phyloP scores from a whole-genome alignment of 35 echinoderm and acorn worm species.

The Chiridota heheva region DNA sequence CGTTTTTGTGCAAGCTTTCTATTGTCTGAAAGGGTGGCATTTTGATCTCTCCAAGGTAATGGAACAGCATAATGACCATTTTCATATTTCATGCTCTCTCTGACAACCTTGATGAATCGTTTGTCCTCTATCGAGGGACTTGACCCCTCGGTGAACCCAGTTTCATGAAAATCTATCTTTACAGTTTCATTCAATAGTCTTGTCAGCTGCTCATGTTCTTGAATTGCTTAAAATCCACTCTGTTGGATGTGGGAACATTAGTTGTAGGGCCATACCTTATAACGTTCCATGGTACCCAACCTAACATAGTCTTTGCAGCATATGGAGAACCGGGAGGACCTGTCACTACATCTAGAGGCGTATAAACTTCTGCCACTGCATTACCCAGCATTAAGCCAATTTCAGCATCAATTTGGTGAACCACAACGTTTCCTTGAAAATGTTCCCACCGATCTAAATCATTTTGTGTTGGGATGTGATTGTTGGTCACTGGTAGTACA shows the following conservation, averaged over 20 bases:
- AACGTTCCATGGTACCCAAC: slow-evolving; percentile 34
- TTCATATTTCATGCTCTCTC: neutral
- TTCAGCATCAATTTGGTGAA: slow-evolving; percentile 42
- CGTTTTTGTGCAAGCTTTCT: neutral
- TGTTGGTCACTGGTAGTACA: neutral
- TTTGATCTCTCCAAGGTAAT: slow-evolving; percentile 19
- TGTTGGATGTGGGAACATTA: neutral
- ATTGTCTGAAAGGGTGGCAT: slow-evolving; percentile 19
- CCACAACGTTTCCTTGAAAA: neutral
- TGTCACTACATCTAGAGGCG: slow-evolving; percentile 15
- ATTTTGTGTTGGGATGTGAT: slow-evolving; percentile 24
- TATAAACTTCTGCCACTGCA: slow-evolving; percentile 41
- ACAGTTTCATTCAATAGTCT: neutral
- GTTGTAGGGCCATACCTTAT: neutral
- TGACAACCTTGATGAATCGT: neutral
- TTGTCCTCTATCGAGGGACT: slow-evolving; percentile 32
- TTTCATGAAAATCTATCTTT: slow-evolving; percentile 43
- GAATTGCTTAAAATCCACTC: neutral
- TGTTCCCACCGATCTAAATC: slow-evolving; percentile 42
- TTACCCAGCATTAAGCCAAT: slow-evolving; percentile 47
- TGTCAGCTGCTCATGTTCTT: slow-evolving; percentile 26
- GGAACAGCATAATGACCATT: slow-evolving; percentile 30
- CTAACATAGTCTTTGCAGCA: neutral
- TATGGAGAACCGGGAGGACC: slow-evolving; percentile 3
- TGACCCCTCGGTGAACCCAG: neutral